Evolutionary conservation across 2,113 vertebrate species (phyloP).

Genomic region (Atlantisia rogersi): DNA sequence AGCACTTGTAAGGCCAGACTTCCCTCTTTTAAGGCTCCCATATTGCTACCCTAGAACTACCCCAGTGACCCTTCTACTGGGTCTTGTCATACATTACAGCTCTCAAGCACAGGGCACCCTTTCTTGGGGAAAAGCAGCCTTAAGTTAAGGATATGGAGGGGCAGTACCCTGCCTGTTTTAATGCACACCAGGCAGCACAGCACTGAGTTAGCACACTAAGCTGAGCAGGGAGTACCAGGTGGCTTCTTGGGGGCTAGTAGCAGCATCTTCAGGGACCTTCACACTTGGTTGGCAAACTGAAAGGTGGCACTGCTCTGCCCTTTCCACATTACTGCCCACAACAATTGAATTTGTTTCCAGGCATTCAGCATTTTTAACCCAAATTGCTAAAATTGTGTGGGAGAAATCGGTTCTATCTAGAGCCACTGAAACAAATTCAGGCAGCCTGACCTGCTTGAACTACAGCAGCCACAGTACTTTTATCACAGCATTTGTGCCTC

Average conservation of each 20-base stretch:
- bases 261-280: neutral
- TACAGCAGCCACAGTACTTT: neutral
- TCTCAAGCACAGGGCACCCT: accelerated
- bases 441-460: neutral
- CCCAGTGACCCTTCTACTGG: neutral
- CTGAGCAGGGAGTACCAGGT: neutral
- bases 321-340: neutral
- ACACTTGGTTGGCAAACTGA: neutral
- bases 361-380: neutral
- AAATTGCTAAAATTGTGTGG: neutral
- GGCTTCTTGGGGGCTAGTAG: neutral
- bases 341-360: neutral
- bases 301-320: neutral
- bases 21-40: too few relatives aligned
- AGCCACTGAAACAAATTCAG: neutral
- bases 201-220: neutral
- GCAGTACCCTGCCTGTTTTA: neutral
- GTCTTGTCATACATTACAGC: accelerated
- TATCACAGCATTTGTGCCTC: neutral
- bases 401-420: neutral
- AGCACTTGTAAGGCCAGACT: neutral
- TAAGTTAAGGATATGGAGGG: neutral
- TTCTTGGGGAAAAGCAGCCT: neutral
- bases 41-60: neutral
- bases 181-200: neutral